Evolutionary conservation across 2,888 invertebrate species (phyloP), one percentile per base, ranked within the genome.

Genomic region (Choreutis nemorana): DNA sequence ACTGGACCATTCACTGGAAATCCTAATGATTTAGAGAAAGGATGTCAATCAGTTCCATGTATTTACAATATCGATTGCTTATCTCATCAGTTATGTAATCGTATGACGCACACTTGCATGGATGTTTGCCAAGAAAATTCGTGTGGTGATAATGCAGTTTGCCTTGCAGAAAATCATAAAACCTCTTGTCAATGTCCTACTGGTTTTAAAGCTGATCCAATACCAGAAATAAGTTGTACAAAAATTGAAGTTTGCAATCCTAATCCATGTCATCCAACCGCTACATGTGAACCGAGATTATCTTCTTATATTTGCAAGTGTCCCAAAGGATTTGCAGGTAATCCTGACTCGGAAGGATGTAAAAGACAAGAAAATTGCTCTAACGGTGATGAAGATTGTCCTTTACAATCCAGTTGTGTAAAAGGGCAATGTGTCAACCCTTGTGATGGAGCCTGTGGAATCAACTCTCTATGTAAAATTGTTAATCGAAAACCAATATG

Each of bases 21-120:
- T 72, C 92, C 94, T 0, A 87, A 88, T 51, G 91, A 93, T 55
- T 64, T 84, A 2, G 75, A 81, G 33, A 81, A 82, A 33, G 92
- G 93, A 29, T 91, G 92, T 51, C 82, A 86, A 64, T 82, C 86
- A 31, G 91, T 93, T 4, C 89, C 91, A 3, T 94, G 93, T 55
- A 90, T 93, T 20, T 92, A 92, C 55, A 93, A 93, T 50, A 84
- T 86, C 26, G 93, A 93, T 52, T 94, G 94, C 51, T 87, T 89
- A 16, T 73, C 86, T 1, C 82, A 86, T 32, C 89, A 94, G 56
- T 68, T 91, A 30, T 94, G 94, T 56, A 89, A 94, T 54, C 82
- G 94, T 29, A 70, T 92, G 53, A 88, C 89, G 1, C 89, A 93
- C 53, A 87, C 87, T 12, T 95, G 94, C 48, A 83, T 85, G 46